Evolutionary conservation across 2,888 invertebrate genomes (phyloP), one percentile per base, ranked within the genome.

Genomic region (Chymomyza fuscimana): DNA sequence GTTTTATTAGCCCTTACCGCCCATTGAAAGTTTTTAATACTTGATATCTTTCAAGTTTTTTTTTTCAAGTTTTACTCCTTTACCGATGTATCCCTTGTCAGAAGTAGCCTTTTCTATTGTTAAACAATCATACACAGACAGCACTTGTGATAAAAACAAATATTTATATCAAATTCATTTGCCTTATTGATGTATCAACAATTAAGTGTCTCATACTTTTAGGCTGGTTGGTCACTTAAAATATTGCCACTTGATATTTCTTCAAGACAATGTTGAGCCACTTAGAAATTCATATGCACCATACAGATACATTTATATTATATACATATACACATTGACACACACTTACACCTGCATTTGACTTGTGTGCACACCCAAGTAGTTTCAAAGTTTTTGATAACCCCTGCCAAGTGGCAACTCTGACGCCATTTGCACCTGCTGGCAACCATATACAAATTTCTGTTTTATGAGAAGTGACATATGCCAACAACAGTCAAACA

Each of bases 391-490:
- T 68, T 68, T 7, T 74, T 73, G 59, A 60, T 52, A 58, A 61
- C 67, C 59, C 71, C 70, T 69, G 68, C 68, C 56, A 58, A 70
- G 19, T 54, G 22, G 70, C 67, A 67, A 63, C 36, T 65, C 73
- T 74, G 52, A 69, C 40, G 73, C 71, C 79, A 78, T 70, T 72
- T 79, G 72, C 71, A 71, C 60, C 78, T 68, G 71, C 65, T 71
- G 72, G 73, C 73, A 65, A 73, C 64, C 74, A 76, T 74, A 74
- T 80, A 80, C 86, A 86, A 86, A 80, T 84, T 84, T 79, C 82
- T 80, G 86, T 84, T 86, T 86, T 85, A 87, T 87, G 86, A 85
- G 76, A 87, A 82, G 76, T 87, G 85, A 86, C 85, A 87, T 82
- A 73, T 84, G 86, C 79, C 84, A 85, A 80, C 80, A 81, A 73